Evolutionary conservation across 2,888 invertebrate species (phyloP), one percentile per base, ranked within the genome.

Genomic region (Drepana falcataria): DNA sequence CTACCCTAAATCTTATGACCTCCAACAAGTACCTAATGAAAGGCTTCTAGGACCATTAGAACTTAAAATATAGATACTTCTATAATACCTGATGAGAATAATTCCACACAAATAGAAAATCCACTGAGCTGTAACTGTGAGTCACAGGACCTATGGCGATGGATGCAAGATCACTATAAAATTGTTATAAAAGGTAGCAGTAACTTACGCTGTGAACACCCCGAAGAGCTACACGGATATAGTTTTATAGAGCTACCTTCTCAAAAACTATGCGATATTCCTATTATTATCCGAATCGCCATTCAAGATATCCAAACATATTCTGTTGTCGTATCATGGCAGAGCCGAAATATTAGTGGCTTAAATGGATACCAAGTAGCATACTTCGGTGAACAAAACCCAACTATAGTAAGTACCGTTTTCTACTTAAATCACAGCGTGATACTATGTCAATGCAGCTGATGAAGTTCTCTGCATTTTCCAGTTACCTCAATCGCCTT

Each of bases 51-150:
- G n/a, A n/a, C n/a, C n/a, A n/a, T n/a, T n/a, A n/a, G n/a, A n/a
- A n/a, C n/a, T n/a, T n/a, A n/a, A n/a, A n/a, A n/a, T n/a, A n/a
- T n/a, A n/a, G n/a, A n/a, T n/a, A n/a, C n/a, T n/a, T n/a, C n/a
- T n/a, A n/a, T n/a, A n/a, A n/a, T n/a, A n/a, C n/a, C n/a, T n/a
- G n/a, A n/a, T n/a, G n/a, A n/a, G n/a, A n/a, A n/a, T n/a, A n/a
- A n/a, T n/a, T n/a, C n/a, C n/a, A n/a, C n/a, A n/a, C n/a, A n/a
- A n/a, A n/a, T n/a, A 96, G 97, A 96, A 77, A 98, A 98, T 86
- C 97, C 98, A 49, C 91, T 98, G 68, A 94, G 95, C 61, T 98
- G 98, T 85, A 95, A 95, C 75, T 98, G 98, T 82, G 96, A 97
- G 79, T 94, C 97, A 58, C 96, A 97, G 85, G 96, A 96, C 79